Evolutionary conservation across 2,113 vertebrate genomes (phyloP).

Genomic region (Phyllopteryx taeniolatus): DNA sequence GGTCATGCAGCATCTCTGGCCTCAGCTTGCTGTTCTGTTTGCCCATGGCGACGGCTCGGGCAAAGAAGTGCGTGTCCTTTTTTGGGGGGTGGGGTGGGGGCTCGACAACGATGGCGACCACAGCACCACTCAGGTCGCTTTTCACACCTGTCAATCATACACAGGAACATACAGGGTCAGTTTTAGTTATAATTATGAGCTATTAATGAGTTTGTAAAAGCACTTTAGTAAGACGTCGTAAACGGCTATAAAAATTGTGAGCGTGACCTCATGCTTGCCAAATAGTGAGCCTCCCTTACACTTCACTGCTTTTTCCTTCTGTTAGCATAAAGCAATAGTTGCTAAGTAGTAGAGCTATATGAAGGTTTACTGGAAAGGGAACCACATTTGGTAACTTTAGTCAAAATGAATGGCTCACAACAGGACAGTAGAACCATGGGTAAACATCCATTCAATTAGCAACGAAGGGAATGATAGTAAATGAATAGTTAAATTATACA

Average conservation of each 20-base stretch:
- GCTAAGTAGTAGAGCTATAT: no score
- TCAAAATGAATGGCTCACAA: no score
- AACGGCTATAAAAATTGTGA: neutral
- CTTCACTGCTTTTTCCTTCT: no score
- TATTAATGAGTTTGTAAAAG: neutral
- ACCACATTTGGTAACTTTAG: no score
- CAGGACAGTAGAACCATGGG: no score
- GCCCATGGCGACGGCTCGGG: slow-evolving; percentile 79
- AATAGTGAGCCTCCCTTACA: no score
- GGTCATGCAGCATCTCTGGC: slow-evolving; percentile 96
- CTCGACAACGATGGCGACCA: slow-evolving; percentile 32
- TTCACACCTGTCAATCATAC: slow-evolving; percentile 66
- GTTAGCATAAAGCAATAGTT: no score
- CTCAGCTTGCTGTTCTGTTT: slow-evolving; percentile 99
- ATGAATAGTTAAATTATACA: no score
- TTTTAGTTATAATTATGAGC: slow-evolving; percentile 7
- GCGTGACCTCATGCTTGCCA: neutral
- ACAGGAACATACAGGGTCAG: slow-evolving; percentile 27
- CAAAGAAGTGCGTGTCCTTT: slow-evolving; percentile 17
- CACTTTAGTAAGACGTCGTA: neutral
- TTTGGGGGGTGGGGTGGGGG: slow-evolving; percentile 3
- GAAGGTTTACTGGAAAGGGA: no score
- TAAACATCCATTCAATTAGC: no score
- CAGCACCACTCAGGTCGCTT: slow-evolving; percentile 50
- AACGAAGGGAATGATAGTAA: no score